These are phyloP conservation scores for Aradus depressus DNA, from an alignment of 2,888 invertebrate genomes.

Conservation along the genomic window DNA sequence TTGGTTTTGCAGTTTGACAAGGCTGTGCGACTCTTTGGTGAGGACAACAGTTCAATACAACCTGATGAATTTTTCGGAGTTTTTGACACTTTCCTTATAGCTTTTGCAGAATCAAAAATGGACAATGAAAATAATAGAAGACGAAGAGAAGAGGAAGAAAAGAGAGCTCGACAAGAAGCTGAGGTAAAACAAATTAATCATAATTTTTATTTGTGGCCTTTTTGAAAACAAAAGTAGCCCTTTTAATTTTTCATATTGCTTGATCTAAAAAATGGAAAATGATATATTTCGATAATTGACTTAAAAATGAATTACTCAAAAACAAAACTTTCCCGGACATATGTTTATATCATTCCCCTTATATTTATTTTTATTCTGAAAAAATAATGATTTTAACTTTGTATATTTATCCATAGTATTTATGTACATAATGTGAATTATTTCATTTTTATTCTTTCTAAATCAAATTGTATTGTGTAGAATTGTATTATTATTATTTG, in stretches of 20 bases:
- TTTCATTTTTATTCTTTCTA: too few relatives aligned
- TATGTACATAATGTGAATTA: too few relatives aligned
- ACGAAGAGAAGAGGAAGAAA: conserved; percentile 80
- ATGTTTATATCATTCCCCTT: not conserved
- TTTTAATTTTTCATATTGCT: too few relatives aligned
- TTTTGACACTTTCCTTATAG: conserved; percentile 74
- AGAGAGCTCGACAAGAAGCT: conserved; percentile 75
- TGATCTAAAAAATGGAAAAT: too few relatives aligned
- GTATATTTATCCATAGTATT: not conserved
- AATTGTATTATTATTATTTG: too few relatives aligned
- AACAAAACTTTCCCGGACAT: not conserved
- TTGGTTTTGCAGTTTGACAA: conserved; percentile 61
- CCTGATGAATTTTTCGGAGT: conserved; percentile 92
- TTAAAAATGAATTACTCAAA: too few relatives aligned
- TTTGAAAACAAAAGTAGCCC: too few relatives aligned
- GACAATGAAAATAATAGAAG: conserved; percentile 79
- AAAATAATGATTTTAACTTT: not conserved
- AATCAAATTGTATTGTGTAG: too few relatives aligned
- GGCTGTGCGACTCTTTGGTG: conserved; percentile 79
- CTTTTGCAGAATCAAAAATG: conserved; percentile 70
- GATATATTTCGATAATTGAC: too few relatives aligned
- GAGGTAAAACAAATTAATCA: conserved; percentile 44
- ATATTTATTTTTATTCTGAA: not conserved
- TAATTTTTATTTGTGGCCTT: too few relatives aligned
- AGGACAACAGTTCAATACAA: conserved; percentile 70